Base-by-base conservation (phyloP, 92 coral and sea anemone genomes). In the Heliopora coerulea region DNA sequence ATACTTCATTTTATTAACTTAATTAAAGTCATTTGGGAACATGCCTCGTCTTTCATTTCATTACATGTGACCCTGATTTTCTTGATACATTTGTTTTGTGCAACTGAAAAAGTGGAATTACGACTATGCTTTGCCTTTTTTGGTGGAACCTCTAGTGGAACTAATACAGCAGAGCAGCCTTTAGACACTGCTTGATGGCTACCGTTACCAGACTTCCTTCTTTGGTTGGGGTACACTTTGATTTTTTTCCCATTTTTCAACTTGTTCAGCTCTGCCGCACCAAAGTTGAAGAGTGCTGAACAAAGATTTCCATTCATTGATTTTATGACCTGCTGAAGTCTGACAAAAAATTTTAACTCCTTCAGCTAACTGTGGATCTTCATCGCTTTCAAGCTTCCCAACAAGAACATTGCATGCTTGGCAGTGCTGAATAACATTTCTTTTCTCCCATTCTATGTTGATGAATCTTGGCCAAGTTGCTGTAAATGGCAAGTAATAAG, bases 211-310 rank as follows among this genome's bases (percentile, higher is more conserved):
- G 21, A 73, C 62, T 73, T 73, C 21, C 79, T 39, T 35, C 56
- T 73, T 48, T 52, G 56, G 62, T 73, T 73, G 27, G 64, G 79
- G 26, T 73, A 54, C 44, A 73, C 79, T 73, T 62, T 52, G 23
- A 73, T 73, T 32, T 73, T 57, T 48, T 73, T 41, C 24, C 62
- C 74, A 66, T 56, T 56, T 21, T 56, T 56, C 28, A 27, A 27
- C 21, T 56, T 56, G 10, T 27, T 56, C 62, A 56, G 29, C 62
- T 56, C 62, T 9, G 28, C 15, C 21, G 10, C 28, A n/a, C 86
- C 86, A 85, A 85, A 81, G 54, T 76, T 67, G 64, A 85, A 85
- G 24, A 82, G 73, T 42, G 87, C 87, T 56, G 82, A 54, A 39
- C 62, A 44, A 23, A 86, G 80, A 37, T 82, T 59, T 21, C 87